Evolutionary conservation across 1,140 invertebrate species (phyloP).

Genomic region (Ceratitis capitata): DNA sequence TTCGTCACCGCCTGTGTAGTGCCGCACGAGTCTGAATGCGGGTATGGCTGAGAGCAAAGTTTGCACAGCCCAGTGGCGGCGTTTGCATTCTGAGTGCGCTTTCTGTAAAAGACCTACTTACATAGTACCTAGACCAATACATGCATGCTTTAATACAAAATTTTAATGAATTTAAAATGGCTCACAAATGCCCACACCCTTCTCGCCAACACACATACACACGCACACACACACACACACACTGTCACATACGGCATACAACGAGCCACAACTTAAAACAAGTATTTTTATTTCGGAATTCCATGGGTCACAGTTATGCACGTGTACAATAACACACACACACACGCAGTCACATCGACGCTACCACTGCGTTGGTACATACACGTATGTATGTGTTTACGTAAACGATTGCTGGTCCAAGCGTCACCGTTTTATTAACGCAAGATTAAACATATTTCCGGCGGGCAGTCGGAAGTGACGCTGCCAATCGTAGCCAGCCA

Average conservation of each 20-base stretch:
- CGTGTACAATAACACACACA: background rate
- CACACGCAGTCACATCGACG: too few species aligned
- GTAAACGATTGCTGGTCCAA: background rate
- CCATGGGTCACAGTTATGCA: background rate
- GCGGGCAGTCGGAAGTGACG: conserved; percentile 41
- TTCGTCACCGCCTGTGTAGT: background rate
- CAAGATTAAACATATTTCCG: conserved; percentile 45
- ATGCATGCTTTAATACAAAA: background rate
- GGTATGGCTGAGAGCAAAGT: background rate
- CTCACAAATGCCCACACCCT: background rate
- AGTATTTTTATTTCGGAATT: conserved; percentile 29
- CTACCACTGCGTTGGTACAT: too few species aligned
- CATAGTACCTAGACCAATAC: too few species aligned
- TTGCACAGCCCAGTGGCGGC: background rate
- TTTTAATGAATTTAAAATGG: conserved; percentile 30
- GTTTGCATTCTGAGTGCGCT: background rate
- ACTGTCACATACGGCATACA: background rate
- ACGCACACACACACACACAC: background rate
- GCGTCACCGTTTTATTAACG: conserved; percentile 46
- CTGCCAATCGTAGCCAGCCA: conserved; percentile 13
- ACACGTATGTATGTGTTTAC: background rate
- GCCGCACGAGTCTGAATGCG: background rate
- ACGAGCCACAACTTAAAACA: background rate
- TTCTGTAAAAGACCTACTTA: background rate
- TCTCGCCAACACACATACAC: background rate